Percentiles rank a stretch among this genome's conserved stretches.
These are phyloP conservation scores for Amia ocellicauda DNA, from an alignment of 2,113 vertebrate species.

Conservation along the genomic window DNA sequence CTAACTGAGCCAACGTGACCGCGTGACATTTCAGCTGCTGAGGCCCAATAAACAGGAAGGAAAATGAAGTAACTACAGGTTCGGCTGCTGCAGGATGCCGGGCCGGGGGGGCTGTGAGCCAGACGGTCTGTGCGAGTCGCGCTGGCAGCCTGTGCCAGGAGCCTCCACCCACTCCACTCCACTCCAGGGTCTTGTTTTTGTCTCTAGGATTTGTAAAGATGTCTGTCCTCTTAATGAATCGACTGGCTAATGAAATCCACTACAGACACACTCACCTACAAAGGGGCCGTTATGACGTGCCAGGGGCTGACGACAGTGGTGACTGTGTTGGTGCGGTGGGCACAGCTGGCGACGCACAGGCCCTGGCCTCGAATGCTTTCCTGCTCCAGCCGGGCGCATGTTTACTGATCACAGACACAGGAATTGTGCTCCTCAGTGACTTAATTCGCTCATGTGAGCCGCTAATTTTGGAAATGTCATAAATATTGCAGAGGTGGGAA, in stretches of 20 bases:
- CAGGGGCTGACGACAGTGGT: background rate
- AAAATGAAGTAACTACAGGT: no score
- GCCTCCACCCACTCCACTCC: background rate
- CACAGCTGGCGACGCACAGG: background rate
- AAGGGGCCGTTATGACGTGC: no score
- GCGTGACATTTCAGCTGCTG: no score
- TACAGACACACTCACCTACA: background rate
- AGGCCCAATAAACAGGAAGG: no score
- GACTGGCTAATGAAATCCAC: background rate
- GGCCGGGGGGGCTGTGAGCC: background rate
- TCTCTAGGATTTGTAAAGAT: no score
- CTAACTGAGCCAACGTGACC: no score
- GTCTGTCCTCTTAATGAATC: background rate
- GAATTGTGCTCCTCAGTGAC: background rate
- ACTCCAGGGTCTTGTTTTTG: no score
- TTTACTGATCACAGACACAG: background rate
- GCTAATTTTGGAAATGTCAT: constrained; percentile 4
- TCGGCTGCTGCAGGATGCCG: background rate
- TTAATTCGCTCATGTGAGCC: constrained; percentile 1
- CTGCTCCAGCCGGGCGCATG: no score
- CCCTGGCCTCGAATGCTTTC: background rate
- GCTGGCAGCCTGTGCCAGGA: constrained; percentile 9
- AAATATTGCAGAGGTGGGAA: constrained; percentile 1
- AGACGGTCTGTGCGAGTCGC: background rate
- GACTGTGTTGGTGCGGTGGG: background rate